These are phyloP conservation scores for Noctua fimbriata DNA, from an alignment of 2,888 invertebrate species.

Conservation along the genomic window DNA sequence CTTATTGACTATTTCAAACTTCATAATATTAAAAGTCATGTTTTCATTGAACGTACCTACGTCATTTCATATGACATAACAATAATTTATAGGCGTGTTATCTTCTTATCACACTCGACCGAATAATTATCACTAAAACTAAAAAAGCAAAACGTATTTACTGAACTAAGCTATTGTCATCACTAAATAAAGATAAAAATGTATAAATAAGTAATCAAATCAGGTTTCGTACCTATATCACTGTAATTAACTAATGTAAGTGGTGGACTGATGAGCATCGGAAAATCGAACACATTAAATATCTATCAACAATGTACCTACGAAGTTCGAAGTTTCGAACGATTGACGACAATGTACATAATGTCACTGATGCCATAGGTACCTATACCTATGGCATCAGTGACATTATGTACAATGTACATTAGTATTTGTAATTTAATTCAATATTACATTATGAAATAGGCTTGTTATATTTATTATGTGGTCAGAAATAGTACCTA, in stretches of 20 bases:
- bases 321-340: too few relatives aligned
- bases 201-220: conserved; percentile 25
- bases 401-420: too few relatives aligned
- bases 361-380: too few relatives aligned
- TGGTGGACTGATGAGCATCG: neutral
- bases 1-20: neutral
- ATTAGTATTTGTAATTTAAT: neutral
- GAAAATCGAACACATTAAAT: neutral
- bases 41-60: conserved; percentile 3
- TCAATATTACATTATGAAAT: neutral
- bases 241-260: conserved; percentile 16
- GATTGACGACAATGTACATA: too few relatives aligned
- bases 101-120: conserved; percentile 17
- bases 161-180: conserved; percentile 5
- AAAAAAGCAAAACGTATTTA: conserved; percentile 31
- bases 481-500: neutral
- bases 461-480: neutral
- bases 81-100: conserved; percentile 28
- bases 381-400: too few relatives aligned
- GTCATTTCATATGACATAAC: conserved; percentile 26
- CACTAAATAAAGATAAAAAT: conserved; percentile 16
- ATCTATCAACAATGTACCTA: too few relatives aligned
- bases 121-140: conserved; percentile 30
- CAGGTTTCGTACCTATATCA: conserved; percentile 9
- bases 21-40: neutral